Base-by-base conservation (phyloP, 2,888 invertebrate species). In the Nomada flava region DNA sequence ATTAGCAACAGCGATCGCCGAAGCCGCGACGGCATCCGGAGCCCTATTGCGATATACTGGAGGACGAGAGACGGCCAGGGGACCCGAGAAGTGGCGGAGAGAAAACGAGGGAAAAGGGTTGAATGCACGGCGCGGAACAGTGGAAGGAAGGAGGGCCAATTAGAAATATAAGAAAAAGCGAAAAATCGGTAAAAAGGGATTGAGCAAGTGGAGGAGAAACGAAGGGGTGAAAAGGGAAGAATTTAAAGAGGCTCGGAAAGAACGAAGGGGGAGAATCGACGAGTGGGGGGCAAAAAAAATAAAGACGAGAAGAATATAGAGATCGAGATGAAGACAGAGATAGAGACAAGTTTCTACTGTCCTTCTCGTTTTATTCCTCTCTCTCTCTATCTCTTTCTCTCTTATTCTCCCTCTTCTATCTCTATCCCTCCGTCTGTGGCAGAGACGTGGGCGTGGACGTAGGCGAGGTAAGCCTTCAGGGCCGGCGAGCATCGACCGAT, bases 381-480 rank as follows among this genome's bases (percentile, higher is more conserved):
- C 47, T 59, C 63, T 47, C 62, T 64, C 50, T 55, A 59, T 50
- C 13, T 53, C 20, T 59, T 20, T 62, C 71, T 71, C 67, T 65
- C 64, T 42, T 64, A 53, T 42, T 72, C 23, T 62, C 10, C 52
- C 50, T 63, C 71, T 67, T 65, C 64, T 42, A 63, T 59, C 69
- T 65, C 63, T 65, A 60, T 42, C 52, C 59, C 82, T 60, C 65
- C 23, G 52, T 68, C 50, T 15, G 59, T 53, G 73, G 75, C 76
- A 74, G 86, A 76, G 83, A 88, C 88, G 88, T 88, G 88, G 88
- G 88, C 88, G 88, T 88, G 88, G 88, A 88, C 87, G 88, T 88
- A 86, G 88, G 88, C 88, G 88, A 88, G 86, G 88, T 88, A 77
- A 86, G 83, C 86, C 85, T 88, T 88, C 88, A 88, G 88, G 88